Base-by-base conservation (phyloP, 2,113 vertebrate species). In the Lagopus leucura region DNA sequence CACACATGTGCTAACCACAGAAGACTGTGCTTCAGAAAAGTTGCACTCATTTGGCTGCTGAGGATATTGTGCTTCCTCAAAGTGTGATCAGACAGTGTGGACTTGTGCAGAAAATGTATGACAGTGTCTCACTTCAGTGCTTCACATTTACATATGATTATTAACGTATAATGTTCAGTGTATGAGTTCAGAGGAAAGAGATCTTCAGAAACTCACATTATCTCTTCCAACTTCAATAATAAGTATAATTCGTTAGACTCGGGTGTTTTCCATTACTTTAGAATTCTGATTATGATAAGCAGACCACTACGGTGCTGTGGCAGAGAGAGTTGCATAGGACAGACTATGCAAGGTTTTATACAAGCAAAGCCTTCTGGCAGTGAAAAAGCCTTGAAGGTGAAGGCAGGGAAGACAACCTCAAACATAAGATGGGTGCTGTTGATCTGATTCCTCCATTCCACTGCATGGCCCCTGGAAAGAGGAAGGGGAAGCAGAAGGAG, bases 1-100 rank as follows among this genome's bases (percentile, higher is more conserved):
- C 3, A 50, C 28, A 22, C 6, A 63, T 4, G 50, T 93, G 32
- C 21, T 17, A 42, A 30, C 32, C 15, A 55, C 17, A 30, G 22
- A 57, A 77, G 19, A 8, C 18, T 8, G 47, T 72, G 22, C 65
- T 92, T 73, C 43, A 42, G 45, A 87, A 73, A 13, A 5, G 4
- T 6, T 7, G 0, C 65, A 45, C 13, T 54, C 4, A 1, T 11
- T 3, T n/a, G 13, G 28, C 17, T 67, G 2, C 50, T 64, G 48
- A 38, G n/a, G 42, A 42, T 21, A 24, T 43, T 30, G 13, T 32
- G 27, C 32, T 25, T 16, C 30, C 42, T 71, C 43, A 69, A 15
- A 72, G 24, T 2, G 15, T 19, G 15, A 71, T 19, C 8, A 60
- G 30, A 6, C 27, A 34, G 27, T 8, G 27, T 4, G 5, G 2